Evolutionary conservation across 1,140 invertebrate genomes (phyloP), one percentile per base, ranked within the genome.

Genomic region (Macrobrachium rosenbergii): DNA sequence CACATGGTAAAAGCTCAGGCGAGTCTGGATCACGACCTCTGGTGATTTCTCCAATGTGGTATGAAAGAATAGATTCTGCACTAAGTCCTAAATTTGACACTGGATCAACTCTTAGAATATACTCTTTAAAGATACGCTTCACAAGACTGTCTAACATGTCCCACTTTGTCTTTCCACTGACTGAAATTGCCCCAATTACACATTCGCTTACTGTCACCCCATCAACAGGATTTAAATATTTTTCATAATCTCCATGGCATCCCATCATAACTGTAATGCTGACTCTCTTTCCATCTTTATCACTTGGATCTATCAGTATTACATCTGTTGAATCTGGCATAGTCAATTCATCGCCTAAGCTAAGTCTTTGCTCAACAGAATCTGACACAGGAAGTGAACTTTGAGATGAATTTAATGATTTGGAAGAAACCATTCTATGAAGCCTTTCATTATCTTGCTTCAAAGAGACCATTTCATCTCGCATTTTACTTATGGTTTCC

Each of bases 361-460:
- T 90, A 21, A 87, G 60, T 81, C 87, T 88, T 78, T 85, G 83
- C 2, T 87, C 88, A 59, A 83, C 80, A 21, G 87, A 82, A 67
- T 86, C 81, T 58, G 88, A 82, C 90, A 87, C n/a, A 92, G 93
- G 82, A 28, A 96, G 92, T 58, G 96, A 96, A 84, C 94, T 95
- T 89, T 96, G 95, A 12, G 96, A 96, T 2, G 96, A 96, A 2
- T 95, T 95, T 62, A 96, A 91, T 0, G 96, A 96, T 90, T 96
- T 95, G 43, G 94, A 96, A 7, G 95, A 95, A 2, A 98, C 96
- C 89, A 98, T 93, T 89, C 96, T 94, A 90, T 99, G 97, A 0
- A 99, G 93, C 60, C 98, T 94, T 90, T 99, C 97, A 92, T 99
- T 99, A 91, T 99, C 99, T 91, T 99, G 97, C 91, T 99, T 99